These are phyloP conservation scores for Apamea crenata DNA, from an alignment of 2,888 invertebrate species.

Conservation along the genomic window DNA sequence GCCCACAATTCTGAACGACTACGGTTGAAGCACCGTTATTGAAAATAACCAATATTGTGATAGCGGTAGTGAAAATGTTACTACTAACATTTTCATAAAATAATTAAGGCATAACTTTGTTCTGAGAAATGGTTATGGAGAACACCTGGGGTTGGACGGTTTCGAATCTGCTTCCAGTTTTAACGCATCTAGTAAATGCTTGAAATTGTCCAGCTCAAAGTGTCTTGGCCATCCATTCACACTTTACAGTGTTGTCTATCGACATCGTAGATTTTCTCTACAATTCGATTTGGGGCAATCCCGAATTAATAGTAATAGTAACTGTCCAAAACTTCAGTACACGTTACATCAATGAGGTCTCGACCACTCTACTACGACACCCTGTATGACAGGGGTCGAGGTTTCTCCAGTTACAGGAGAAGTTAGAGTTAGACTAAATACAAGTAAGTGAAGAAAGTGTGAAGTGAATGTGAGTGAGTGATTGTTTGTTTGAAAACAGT, in stretches of 20 bases:
- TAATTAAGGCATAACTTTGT: conserved; percentile 41
- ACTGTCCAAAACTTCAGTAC: background rate
- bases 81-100: conserved; percentile 26
- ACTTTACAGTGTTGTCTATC: background rate
- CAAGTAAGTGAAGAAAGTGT: background rate
- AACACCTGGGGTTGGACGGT: background rate
- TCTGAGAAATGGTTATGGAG: conserved; percentile 19
- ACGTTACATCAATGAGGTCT: background rate
- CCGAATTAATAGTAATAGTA: background rate
- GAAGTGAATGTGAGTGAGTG: background rate
- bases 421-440: background rate
- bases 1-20: conserved; percentile 53
- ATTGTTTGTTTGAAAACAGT: background rate
- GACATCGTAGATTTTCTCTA: background rate
- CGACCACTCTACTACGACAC: background rate
- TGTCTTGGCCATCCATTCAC: conserved; percentile 3
- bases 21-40: conserved; percentile 47
- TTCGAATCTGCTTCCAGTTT: conserved; percentile 6
- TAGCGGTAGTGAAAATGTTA: conserved; percentile 12
- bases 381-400: background rate
- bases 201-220: background rate
- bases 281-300: background rate
- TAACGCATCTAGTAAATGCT: conserved; percentile 3
- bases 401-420: background rate
- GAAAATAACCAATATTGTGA: conserved; percentile 42